Conservation (phyloP, 2,888 invertebrate genomes). For the Anaspis maculata region DNA sequence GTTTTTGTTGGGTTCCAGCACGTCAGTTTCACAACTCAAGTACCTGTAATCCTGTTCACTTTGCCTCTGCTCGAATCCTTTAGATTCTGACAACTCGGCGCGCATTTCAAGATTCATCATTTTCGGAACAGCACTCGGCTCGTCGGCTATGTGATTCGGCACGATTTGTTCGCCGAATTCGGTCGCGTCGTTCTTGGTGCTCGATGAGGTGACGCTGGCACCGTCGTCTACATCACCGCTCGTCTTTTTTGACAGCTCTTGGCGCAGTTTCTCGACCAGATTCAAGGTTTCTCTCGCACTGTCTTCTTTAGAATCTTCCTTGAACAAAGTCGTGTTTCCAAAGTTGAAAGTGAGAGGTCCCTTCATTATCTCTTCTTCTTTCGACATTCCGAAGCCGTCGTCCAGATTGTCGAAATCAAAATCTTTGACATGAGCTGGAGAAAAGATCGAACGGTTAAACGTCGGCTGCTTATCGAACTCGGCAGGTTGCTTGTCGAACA, state of each 20-base stretch:
- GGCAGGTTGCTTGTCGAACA: neutral
- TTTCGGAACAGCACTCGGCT: slow-evolving; percentile 19
- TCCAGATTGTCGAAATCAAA: slow-evolving; percentile 49
- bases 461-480: slow-evolving; percentile 22
- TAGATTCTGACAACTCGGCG: slow-evolving; percentile 21
- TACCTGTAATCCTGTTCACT: slow-evolving; percentile 23
- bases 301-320: slow-evolving; percentile 74
- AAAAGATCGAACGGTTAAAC: slow-evolving; percentile 63
- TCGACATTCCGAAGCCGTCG: slow-evolving; percentile 55
- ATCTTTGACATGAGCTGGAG: slow-evolving; percentile 53
- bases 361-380: slow-evolving; percentile 53
- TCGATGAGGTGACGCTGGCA: slow-evolving; percentile 36
- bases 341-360: slow-evolving; percentile 54
- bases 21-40: slow-evolving; percentile 29
- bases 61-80: slow-evolving; percentile 14
- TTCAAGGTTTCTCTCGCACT: slow-evolving; percentile 76
- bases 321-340: slow-evolving; percentile 57
- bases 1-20: slow-evolving; percentile 32
- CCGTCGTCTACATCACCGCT: slow-evolving; percentile 36
- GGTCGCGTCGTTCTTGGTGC: slow-evolving; percentile 32
- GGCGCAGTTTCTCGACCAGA: slow-evolving; percentile 73
- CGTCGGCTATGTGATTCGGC: slow-evolving; percentile 27
- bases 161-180: slow-evolving; percentile 35
- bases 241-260: slow-evolving; percentile 60
- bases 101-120: slow-evolving; percentile 25